These are phyloP conservation scores for Anableps anableps DNA, from an alignment of 2,797 vertebrate genomes.

Conservation along the genomic window DNA sequence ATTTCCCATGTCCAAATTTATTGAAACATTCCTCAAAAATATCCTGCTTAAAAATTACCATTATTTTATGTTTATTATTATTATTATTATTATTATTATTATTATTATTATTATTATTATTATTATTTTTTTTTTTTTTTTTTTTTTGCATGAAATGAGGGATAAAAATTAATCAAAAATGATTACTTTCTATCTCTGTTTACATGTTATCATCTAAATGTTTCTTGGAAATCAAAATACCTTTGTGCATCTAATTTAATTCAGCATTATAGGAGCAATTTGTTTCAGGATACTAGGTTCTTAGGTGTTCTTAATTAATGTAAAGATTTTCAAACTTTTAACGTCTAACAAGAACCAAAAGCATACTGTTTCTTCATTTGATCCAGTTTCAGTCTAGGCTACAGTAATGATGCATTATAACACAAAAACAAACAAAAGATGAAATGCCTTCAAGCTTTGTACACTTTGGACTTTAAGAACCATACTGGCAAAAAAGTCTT, in stretches of 20 bases:
- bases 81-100: background rate
- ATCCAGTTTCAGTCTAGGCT: background rate
- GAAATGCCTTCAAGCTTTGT: background rate
- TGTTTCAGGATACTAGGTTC: background rate
- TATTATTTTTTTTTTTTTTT: no score
- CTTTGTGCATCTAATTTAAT: background rate
- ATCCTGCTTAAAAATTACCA: background rate
- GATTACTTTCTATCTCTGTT: background rate
- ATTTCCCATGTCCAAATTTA: background rate
- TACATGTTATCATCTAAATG: background rate
- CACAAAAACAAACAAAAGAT: background rate
- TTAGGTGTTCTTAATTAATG: background rate
- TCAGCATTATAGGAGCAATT: background rate
- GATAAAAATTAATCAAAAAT: background rate
- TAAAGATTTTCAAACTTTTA: background rate
- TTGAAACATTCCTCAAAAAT: background rate
- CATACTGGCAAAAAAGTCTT: background rate
- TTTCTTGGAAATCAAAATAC: background rate
- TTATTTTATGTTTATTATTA: background rate
- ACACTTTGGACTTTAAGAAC: background rate
- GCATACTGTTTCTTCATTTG: background rate
- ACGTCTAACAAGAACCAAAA: background rate
- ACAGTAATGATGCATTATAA: background rate
- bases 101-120: background rate
- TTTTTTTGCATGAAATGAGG: no score